Percentiles rank a stretch among this genome's conserved stretches.
Evolutionary conservation across 2,113 vertebrate species (phyloP).

Genomic region (Zapus hudsonius): DNA sequence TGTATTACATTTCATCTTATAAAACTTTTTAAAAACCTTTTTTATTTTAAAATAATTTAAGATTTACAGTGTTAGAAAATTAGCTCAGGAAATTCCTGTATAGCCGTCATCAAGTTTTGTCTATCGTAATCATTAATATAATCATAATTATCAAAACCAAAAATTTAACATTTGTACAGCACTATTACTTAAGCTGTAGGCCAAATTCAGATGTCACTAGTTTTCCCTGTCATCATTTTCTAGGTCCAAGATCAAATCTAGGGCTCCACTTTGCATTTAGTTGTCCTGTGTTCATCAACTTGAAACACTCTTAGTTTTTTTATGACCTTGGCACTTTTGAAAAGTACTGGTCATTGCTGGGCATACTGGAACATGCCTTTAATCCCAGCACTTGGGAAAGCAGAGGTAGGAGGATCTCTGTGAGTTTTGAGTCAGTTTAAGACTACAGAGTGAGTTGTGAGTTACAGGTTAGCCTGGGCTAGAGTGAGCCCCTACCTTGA

Average conservation of each 20-base stretch:
- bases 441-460: no score
- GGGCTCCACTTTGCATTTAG: background rate
- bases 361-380: no score
- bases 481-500: no score
- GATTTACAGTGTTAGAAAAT: background rate
- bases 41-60: constrained; percentile 47
- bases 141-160: constrained; percentile 5
- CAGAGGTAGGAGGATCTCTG: no score
- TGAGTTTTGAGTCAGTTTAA: no score
- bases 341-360: background rate
- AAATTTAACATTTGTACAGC: background rate
- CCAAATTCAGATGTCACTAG: background rate
- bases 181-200: background rate
- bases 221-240: background rate
- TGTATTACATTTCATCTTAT: background rate
- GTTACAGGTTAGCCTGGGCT: no score
- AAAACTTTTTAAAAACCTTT: background rate
- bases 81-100: background rate
- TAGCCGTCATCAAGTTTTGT: background rate
- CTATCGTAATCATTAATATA: background rate
- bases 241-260: background rate
- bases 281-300: background rate
- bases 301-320: background rate
- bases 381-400: no score
- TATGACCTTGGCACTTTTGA: background rate